Percentiles rank a stretch among this genome's conserved stretches.
These are phyloP conservation scores for Ispidina lecontei DNA, from an alignment of 2,797 vertebrate genomes.

Conservation along the genomic window DNA sequence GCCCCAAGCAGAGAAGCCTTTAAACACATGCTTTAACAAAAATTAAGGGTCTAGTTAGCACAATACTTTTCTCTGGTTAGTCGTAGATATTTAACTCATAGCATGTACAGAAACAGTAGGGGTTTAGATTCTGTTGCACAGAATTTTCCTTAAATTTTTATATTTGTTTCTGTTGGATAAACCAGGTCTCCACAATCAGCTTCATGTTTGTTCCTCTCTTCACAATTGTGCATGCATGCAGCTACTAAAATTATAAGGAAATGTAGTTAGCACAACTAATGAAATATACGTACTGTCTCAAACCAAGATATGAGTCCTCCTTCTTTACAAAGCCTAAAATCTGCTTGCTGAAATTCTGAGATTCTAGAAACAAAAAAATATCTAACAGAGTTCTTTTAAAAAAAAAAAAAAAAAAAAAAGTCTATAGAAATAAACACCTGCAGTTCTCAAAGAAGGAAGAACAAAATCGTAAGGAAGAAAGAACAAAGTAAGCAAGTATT, in stretches of 20 bases:
- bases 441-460: neutral
- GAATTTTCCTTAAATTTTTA: neutral
- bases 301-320: neutral
- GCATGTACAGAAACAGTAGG: neutral
- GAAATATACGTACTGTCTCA: neutral
- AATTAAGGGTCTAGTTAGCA: neutral
- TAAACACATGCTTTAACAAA: neutral
- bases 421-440: neutral
- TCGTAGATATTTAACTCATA: neutral
- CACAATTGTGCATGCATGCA: neutral
- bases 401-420: neutral
- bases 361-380: neutral
- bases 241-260: neutral
- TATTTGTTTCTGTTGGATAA: neutral
- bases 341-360: neutral
- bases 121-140: neutral
- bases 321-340: neutral
- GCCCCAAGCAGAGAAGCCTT: neutral
- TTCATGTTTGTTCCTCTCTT: neutral
- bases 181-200: fast-evolving
- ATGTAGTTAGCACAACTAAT: neutral
- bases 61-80: neutral
- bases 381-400: neutral
- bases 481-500: neutral
- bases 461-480: neutral